A percentile compares a stretch with the other conserved stretches of the same genome.
These are phyloP conservation scores for Desoria tigrina DNA, from an alignment of 2,888 invertebrate species.

Conservation along the genomic window DNA sequence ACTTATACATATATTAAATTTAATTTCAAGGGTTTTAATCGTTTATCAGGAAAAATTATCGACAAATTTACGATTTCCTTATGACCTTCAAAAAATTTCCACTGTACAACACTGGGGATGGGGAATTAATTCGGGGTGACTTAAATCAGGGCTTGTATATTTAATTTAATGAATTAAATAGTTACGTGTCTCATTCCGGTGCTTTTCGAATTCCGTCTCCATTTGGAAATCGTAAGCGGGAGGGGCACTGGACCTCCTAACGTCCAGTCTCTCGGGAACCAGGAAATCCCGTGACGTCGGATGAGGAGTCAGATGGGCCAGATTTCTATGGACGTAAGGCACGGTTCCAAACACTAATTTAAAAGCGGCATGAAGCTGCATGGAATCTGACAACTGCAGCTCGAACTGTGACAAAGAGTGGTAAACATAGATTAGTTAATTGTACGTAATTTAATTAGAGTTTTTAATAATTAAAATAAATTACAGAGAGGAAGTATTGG, in stretches of 20 bases:
- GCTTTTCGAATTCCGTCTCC: conserved; percentile 12
- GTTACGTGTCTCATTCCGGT: conserved; percentile 32
- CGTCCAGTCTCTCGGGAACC: background rate
- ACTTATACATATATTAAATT: no score
- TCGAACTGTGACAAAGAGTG: conserved; percentile 16
- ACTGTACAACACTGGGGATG: no score
- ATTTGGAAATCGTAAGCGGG: conserved; percentile 10
- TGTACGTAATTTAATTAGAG: background rate
- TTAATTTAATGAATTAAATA: background rate
- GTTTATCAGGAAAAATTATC: no score
- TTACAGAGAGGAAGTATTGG: conserved; percentile 21
- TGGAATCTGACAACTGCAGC: conserved; percentile 26
- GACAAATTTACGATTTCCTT: no score
- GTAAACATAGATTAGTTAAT: background rate
- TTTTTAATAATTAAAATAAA: background rate
- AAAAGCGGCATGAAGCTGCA: conserved; percentile 22
- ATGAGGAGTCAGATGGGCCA: conserved; percentile 6
- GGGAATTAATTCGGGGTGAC: no score
- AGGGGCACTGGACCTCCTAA: conserved; percentile 1
- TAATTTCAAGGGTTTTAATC: no score
- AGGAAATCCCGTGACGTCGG: conserved; percentile 1
- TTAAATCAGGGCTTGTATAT: no score
- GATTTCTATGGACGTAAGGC: conserved; percentile 15
- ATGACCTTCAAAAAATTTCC: no score
- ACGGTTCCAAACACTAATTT: conserved; percentile 29